Conservation (phyloP, 2,113 vertebrate genomes). For the Neodon shergylaensis region DNA sequence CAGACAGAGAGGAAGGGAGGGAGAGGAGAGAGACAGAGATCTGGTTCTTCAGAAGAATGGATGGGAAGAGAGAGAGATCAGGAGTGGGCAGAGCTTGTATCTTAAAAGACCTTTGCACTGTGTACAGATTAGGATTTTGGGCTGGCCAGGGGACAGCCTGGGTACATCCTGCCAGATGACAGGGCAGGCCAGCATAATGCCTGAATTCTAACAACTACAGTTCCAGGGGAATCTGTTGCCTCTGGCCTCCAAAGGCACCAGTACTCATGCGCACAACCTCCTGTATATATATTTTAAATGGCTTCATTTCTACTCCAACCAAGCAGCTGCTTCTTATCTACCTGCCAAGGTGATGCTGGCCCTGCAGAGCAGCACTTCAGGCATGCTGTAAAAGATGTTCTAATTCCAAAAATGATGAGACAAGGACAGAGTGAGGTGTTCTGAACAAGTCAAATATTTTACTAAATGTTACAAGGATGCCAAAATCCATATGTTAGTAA, state of each 20-base stretch:
- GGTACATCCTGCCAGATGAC: too few relatives aligned
- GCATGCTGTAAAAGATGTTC: conserved; percentile 94
- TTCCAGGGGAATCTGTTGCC: neutral
- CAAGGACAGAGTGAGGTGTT: conserved; percentile 90
- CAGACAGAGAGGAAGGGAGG: too few relatives aligned
- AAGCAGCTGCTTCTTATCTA: neutral
- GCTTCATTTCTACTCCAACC: neutral
- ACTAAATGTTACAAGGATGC: neutral
- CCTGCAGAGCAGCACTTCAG: conserved; percentile 88
- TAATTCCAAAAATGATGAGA: conserved; percentile 95
- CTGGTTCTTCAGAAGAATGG: too few relatives aligned
- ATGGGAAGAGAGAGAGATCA: too few relatives aligned
- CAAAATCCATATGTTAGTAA: neutral
- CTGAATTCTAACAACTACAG: neutral
- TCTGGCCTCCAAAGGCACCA: neutral
- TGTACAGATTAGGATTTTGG: too few relatives aligned
- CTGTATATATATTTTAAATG: neutral
- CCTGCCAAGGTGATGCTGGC: neutral
- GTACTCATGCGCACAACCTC: neutral
- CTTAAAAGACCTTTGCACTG: too few relatives aligned
- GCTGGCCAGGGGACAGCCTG: too few relatives aligned
- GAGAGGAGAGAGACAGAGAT: too few relatives aligned
- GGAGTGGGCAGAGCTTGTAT: too few relatives aligned
- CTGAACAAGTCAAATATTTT: conserved; percentile 88
- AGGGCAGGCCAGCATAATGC: too few relatives aligned